phyloP scores from a whole-genome alignment of 2,797 vertebrate genomes.

The Bradypus variegatus region DNA sequence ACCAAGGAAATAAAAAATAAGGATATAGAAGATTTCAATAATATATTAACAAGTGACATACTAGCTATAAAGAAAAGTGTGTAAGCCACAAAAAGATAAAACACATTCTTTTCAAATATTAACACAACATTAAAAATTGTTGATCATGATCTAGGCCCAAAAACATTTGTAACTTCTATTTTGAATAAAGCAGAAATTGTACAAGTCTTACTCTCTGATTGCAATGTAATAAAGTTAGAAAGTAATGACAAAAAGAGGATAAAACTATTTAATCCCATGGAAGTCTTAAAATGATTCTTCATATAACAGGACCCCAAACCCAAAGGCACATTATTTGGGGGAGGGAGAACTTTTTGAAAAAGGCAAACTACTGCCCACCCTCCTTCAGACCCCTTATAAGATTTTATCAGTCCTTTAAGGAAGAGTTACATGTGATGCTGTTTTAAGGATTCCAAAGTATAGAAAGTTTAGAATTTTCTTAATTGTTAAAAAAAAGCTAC shows the following conservation, averaged over 20 bases:
- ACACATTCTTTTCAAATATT: background rate
- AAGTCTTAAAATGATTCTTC: background rate
- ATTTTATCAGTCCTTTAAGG: background rate
- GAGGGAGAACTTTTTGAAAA: background rate
- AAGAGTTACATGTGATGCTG: background rate
- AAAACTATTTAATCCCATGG: background rate
- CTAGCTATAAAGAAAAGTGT: background rate
- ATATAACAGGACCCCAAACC: background rate
- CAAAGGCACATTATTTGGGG: too few species aligned
- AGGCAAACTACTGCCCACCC: background rate
- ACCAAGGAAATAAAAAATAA: background rate
- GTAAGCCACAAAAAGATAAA: background rate
- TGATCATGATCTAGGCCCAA: background rate
- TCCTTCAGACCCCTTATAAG: background rate
- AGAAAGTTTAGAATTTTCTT: background rate
- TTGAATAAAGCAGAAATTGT: constrained; percentile 22
- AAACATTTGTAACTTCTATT: background rate
- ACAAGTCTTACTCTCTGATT: background rate
- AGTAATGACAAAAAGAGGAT: background rate
- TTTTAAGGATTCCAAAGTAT: background rate
- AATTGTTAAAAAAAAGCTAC: background rate
- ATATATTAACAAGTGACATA: background rate
- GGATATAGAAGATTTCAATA: background rate
- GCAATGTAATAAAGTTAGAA: background rate
- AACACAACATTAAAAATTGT: background rate